These are phyloP conservation scores for Eufriesea mexicana DNA, from an alignment of 1,140 invertebrate species.

Conservation along the genomic window DNA sequence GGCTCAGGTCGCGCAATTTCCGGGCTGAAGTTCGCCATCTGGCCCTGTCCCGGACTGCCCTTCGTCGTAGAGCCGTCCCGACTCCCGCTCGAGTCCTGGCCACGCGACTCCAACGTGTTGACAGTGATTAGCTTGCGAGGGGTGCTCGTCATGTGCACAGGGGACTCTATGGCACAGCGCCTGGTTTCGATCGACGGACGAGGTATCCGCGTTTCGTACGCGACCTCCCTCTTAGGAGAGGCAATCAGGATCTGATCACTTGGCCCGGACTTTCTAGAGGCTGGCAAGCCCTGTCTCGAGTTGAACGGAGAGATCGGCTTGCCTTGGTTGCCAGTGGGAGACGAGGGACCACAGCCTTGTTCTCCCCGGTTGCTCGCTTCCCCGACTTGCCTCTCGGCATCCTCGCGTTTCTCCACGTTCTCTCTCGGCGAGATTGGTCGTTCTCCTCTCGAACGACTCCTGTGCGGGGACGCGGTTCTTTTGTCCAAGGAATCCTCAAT, in stretches of 20 bases:
- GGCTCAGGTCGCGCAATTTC: conserved; percentile 65
- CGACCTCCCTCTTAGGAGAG: conserved; percentile 74
- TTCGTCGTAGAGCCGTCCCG: neutral
- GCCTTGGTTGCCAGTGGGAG: neutral
- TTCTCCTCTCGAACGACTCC: neutral
- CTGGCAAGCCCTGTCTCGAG: conserved; percentile 3
- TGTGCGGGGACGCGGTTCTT: neutral
- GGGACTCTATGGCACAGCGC: conserved; percentile 64
- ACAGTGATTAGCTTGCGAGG: conserved; percentile 30
- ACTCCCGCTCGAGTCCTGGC: conserved; percentile 7
- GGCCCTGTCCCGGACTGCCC: neutral
- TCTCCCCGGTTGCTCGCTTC: neutral
- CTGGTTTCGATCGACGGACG: conserved; percentile 58
- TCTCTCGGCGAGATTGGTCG: neutral
- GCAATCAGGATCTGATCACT: conserved; percentile 79
- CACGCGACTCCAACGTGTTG: neutral
- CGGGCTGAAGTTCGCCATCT: neutral
- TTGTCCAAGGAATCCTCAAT: conserved; percentile 12
- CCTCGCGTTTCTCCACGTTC: neutral
- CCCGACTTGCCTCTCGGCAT: neutral
- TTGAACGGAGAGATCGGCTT: neutral
- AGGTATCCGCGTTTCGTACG: conserved; percentile 63
- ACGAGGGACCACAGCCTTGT: neutral
- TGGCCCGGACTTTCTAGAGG: conserved; percentile 69
- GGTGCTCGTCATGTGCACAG: conserved; percentile 72